Base-by-base conservation (phyloP, 2,888 invertebrate genomes). In the Cryptocephalus moraei region DNA sequence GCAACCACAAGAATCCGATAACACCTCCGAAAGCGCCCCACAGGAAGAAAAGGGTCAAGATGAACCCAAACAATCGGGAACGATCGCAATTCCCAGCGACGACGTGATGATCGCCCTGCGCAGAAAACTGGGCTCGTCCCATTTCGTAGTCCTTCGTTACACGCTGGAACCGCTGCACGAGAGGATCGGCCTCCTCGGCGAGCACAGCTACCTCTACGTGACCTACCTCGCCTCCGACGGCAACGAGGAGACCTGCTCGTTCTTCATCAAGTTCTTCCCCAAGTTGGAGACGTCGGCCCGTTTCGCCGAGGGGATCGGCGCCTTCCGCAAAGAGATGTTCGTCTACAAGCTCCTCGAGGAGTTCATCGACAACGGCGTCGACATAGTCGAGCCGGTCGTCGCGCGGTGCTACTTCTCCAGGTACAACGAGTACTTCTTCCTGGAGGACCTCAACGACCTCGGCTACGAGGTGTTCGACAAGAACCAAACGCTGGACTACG, bases 381-480 rank as follows among this genome's bases (percentile, higher is more conserved):
- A 48, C 33, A 39, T 60, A 10, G 51, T 60, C 8, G 12, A 50
- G 14, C 49, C 51, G 32, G 68, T 70, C 59, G 64, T 70, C 0
- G 58, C 72, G 0, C 47, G 50, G 12, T 73, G 69, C 54, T 69
- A 67, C 50, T 47, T 64, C 2, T 56, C 57, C 1, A 62, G 62
- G 39, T 51, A 56, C 1, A 59, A 61, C 31, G 48, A 68, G 43
- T 56, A 64, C 33, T 48, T 73, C 8, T 60, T 75, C 4, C 59
- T 75, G 36, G 73, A 75, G 47, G 67, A 75, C 47, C 58, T 75
- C 8, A 43, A 49, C 1, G 34, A 46, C 1, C 52, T 62, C 36
- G 67, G 65, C 8, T 75, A 59, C 49, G 44, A 51, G 49, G 46
- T 47, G 9, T 48, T 59, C 4, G 50, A 61, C 44, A 64, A 63